These are phyloP conservation scores for mouse (Mus musculus) DNA, from an alignment of 2,113 vertebrate species.

Conservation along the genomic window GRCm39 chr9:16419001-16419500, in stretches of 20 bases:
- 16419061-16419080: not conserved
- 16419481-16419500: slow-evolving; percentile 50
- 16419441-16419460: slow-evolving; percentile 47
- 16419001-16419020: slow-evolving; percentile 43
- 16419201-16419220: not conserved
- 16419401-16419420: not conserved
- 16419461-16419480: slow-evolving; percentile 70
- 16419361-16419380: not conserved
- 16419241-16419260: slow-evolving; percentile 26
- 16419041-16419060: not conserved
- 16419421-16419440: slow-evolving; percentile 55
- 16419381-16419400: not conserved
- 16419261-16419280: not conserved
- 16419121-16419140: not conserved
- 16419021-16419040: not conserved
- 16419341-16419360: not conserved
- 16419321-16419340: not conserved
- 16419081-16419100: not conserved
- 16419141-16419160: not conserved
- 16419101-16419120: slow-evolving; percentile 1
- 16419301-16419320: not conserved
- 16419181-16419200: slow-evolving; percentile 1
- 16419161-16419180: not conserved
- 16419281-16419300: not conserved
- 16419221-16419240: not conserved